Conservation (phyloP, 2,888 invertebrate genomes). For the Lasioglossum leucozonium region DNA sequence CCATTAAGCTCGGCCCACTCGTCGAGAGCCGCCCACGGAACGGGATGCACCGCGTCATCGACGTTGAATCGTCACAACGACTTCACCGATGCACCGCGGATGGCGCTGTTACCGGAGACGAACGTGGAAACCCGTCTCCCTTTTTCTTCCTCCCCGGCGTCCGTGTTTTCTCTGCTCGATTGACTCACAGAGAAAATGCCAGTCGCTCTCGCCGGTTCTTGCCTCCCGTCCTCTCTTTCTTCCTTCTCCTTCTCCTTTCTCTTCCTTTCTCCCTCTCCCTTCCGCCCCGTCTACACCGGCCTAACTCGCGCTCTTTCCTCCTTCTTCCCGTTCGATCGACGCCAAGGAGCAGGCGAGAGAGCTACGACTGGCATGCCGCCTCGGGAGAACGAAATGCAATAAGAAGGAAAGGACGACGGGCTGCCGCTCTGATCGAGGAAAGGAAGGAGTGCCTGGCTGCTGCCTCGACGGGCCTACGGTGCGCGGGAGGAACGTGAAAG, state of each 20-base stretch:
- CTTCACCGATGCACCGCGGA: slow-evolving; percentile 23
- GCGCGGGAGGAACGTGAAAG: slow-evolving; percentile 55
- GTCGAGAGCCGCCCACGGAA: slow-evolving; percentile 49
- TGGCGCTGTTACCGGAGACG: neutral
- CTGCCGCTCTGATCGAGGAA: slow-evolving; percentile 53
- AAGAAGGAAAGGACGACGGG: slow-evolving; percentile 64
- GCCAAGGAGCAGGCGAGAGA: slow-evolving; percentile 55
- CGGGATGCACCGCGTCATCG: slow-evolving; percentile 64
- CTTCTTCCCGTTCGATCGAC: slow-evolving; percentile 57
- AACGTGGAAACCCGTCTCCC: slow-evolving; percentile 31
- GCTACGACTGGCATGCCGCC: slow-evolving; percentile 64
- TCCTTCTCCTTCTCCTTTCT: slow-evolving; percentile 27
- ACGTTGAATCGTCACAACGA: slow-evolving; percentile 23
- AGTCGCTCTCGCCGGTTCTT: slow-evolving; percentile 39
- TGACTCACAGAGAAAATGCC: slow-evolving; percentile 70
- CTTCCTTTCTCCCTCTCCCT: slow-evolving; percentile 35
- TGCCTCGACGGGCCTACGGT: slow-evolving; percentile 18
- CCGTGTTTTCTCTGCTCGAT: slow-evolving; percentile 41
- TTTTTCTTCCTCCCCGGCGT: neutral
- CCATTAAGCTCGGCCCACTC: slow-evolving; percentile 64
- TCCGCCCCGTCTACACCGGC: slow-evolving; percentile 1
- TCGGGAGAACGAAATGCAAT: slow-evolving; percentile 69
- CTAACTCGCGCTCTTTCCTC: slow-evolving; percentile 30
- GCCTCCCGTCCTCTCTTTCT: slow-evolving; percentile 20
- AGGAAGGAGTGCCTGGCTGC: slow-evolving; percentile 54